Conservation (phyloP, 2,113 vertebrate species). For the Scolopax mira region DNA sequence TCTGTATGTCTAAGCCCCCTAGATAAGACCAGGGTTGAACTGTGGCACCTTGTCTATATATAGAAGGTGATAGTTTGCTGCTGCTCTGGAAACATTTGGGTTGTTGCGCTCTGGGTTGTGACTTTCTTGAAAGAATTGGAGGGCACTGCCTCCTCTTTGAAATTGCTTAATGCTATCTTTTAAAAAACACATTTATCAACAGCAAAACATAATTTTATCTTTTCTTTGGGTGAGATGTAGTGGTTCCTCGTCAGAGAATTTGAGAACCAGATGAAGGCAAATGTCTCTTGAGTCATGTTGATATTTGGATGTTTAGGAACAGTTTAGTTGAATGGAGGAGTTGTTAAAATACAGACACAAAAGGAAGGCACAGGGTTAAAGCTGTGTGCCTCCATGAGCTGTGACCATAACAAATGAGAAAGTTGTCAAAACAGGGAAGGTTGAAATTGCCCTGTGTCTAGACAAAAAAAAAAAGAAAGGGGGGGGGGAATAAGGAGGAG, state of each 20-base stretch:
- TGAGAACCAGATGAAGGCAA: not conserved
- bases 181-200: not conserved
- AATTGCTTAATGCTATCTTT: not conserved
- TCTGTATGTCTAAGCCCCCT: not conserved
- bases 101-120: not conserved
- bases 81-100: constrained; percentile 6
- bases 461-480: not conserved
- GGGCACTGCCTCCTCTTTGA: constrained; percentile 1
- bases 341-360: not conserved
- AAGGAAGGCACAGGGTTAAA: not conserved
- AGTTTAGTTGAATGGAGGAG: not conserved
- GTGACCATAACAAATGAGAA: not conserved
- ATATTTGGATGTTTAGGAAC: not conserved
- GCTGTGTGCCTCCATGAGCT: not conserved
- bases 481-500: not conserved
- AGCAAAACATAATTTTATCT: not conserved
- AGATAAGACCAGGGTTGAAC: not conserved
- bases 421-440: not conserved
- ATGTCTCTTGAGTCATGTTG: not conserved
- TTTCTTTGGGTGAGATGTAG: not conserved
- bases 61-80: not conserved
- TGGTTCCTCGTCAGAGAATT: not conserved
- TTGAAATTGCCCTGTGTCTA: not conserved
- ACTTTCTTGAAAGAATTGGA: constrained; percentile 13
- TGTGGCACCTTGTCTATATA: not conserved